Base-by-base conservation (phyloP, 1,140 invertebrate genomes). In the Aphis craccivora region DNA sequence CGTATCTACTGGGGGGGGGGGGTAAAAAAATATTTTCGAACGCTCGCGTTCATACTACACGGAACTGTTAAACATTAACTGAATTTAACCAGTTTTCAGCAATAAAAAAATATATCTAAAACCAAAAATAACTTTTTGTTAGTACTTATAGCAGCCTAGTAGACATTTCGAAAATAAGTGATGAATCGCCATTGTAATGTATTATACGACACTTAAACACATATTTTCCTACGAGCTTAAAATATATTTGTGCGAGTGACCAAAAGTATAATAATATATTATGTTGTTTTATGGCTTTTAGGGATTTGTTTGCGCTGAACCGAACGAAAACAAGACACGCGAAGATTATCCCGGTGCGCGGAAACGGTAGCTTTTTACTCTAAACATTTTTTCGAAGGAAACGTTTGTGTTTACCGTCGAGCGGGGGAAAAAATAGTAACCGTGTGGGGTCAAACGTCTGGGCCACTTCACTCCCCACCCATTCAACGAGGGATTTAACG, bases 41-140 rank as follows among this genome's bases (percentile, higher is more conserved):
- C 7, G 20, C 51, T 89, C 23, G 20, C 23, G 22, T 37, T 14
- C 18, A 76, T n/a, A 67, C 60, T n/a, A 67, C 20, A 14, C 25
- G 30, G 45, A 76, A 91, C 45, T 60, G 90, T 35, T 81, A 91
- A 91, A 91, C 90, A 91, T 91, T 91, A 76, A 91, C 90, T 45
- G 45, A 76, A 40, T 91, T 25, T 40, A 37, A 89, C 4, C 1
- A 4, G n/a, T 22, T 55, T 55, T 89, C 51, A 20, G 43, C 23
- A 25, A 89, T 45, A 22, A 37, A 37, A 53, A 53, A 25, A 89
- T 48, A 87, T 87, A 87, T 45, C 9, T 18, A 45, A 45, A 30
- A 35, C 86, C 2, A 25, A 89, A 35, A 23, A 89, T 35, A 23
- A 89, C 87, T 35, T 51, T 25, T 20, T 53, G 23, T 53, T 37